Base-by-base conservation (phyloP, 2,113 vertebrate species). In the Silurus meridionalis region DNA sequence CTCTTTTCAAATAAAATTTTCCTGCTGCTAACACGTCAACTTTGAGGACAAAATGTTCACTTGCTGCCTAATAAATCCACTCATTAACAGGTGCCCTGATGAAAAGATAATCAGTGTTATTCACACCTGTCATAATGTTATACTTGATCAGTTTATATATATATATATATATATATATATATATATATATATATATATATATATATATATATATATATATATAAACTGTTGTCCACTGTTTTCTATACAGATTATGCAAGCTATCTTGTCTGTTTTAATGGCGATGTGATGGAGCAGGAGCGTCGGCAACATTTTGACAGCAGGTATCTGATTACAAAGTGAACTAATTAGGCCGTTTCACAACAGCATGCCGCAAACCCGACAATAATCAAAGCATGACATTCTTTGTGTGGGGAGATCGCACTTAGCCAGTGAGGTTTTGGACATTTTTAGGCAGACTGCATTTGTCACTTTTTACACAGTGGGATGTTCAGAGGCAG, bases 301-400 rank as follows among this genome's bases (percentile, higher is more conserved):
- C 23, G 53, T 77, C 50, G 0, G 11, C 53, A 28, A 80, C 6
- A 61, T 46, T 80, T 14, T 61, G 78, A 61, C 78, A 80, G 78
- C 57, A 80, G 78, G 78, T 61, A 23, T 48, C 78, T 80, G 78
- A 80, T 80, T 80, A 48, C 57, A 23, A 80, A 80, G 28, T 7
- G 25, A 80, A 80, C 78, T 80, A 80, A 80, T 80, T 80, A 80
- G 78, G 57, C 37, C 78, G 61, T 61, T 61, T 80, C 78, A 46
- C 57, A 61, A 61, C 78, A 61, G 19, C 19, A 46, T 60, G 28
- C n/a, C 46, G 17, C 28, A 3, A 80, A 61, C 11, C 4, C 78
- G 48, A 80, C 4, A 6, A 61, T 80, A 46, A 80, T 80, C 57
- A 80, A 57, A 77, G 28, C 7, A 0, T 28, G 77, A 60, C 28